Evolutionary conservation across 2,797 vertebrate species (phyloP).

Genomic region (Siniperca scherzeri): DNA sequence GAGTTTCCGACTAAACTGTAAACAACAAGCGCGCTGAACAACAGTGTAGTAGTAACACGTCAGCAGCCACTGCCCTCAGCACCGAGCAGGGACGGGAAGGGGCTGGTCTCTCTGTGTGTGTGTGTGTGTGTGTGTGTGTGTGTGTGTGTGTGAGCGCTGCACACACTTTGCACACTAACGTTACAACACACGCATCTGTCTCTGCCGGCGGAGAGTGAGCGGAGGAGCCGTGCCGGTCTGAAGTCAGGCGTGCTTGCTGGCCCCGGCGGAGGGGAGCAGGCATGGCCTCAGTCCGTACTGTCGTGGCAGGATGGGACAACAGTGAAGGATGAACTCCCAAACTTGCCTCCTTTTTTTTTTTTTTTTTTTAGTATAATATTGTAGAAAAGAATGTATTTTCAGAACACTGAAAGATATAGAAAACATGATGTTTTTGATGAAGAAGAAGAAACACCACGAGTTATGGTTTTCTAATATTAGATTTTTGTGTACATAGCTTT

Average conservation of each 20-base stretch:
- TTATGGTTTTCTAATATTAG: neutral
- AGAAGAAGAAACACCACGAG: no score
- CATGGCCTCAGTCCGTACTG: slow-evolving; percentile 29
- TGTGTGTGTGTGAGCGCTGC: neutral
- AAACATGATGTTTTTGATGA: neutral
- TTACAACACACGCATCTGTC: slow-evolving; percentile 60
- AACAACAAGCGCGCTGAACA: slow-evolving; percentile 83
- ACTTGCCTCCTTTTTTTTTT: neutral
- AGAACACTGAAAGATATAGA: neutral
- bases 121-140: neutral
- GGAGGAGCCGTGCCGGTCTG: slow-evolving; percentile 42
- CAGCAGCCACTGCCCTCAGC: slow-evolving; percentile 84
- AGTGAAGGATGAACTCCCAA: neutral
- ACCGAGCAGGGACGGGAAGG: slow-evolving; percentile 68
- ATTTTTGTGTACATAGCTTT: neutral
- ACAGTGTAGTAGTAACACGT: slow-evolving; percentile 90
- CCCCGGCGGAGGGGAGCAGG: neutral
- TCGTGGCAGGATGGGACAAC: slow-evolving; percentile 35
- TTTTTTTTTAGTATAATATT: neutral
- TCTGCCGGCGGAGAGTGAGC: slow-evolving; percentile 30
- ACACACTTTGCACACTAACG: slow-evolving; percentile 38
- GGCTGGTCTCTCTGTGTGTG: slow-evolving; percentile 55
- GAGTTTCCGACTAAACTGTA: slow-evolving; percentile 79
- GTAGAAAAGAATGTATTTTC: neutral
- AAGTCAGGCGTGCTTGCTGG: slow-evolving; percentile 30